A percentile compares a stretch with the other conserved stretches of the same genome.
These are phyloP conservation scores for Pelobates fuscus DNA, from an alignment of 2,113 vertebrate genomes.

Conservation along the genomic window DNA sequence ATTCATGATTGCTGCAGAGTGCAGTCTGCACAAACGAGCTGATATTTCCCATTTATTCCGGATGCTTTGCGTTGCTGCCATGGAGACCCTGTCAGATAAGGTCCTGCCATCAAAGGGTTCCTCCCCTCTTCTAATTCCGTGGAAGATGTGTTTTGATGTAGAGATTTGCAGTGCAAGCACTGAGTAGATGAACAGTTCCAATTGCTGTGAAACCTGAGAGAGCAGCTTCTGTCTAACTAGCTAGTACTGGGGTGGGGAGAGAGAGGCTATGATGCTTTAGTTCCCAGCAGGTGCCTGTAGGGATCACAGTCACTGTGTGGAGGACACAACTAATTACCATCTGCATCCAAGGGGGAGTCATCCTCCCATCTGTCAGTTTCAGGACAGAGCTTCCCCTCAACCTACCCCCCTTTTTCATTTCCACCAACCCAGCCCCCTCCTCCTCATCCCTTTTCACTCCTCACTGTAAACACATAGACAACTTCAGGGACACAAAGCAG, in stretches of 20 bases:
- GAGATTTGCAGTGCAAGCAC: not conserved
- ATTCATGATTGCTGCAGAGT: too few species aligned
- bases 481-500: slow-evolving; percentile 49
- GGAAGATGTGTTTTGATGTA: not conserved
- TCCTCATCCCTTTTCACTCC: slow-evolving; percentile 58
- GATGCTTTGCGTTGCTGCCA: too few species aligned
- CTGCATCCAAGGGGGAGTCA: slow-evolving; percentile 55
- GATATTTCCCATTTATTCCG: too few species aligned
- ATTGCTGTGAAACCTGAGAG: not conserved
- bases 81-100: too few species aligned
- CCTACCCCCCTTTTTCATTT: slow-evolving; percentile 44
- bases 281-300: slow-evolving; percentile 43
- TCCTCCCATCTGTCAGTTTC: slow-evolving; percentile 35
- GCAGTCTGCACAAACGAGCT: too few species aligned
- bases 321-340: slow-evolving; percentile 54
- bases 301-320: slow-evolving; percentile 20
- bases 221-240: not conserved
- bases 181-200: not conserved
- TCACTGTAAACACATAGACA: slow-evolving; percentile 54
- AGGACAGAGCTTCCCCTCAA: slow-evolving; percentile 52
- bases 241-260: not conserved
- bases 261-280: slow-evolving; percentile 7
- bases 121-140: too few species aligned
- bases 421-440: slow-evolving; percentile 46
- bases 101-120: not conserved